Conservation (phyloP, 2,797 vertebrate genomes). For the Calcarius lapponicus region DNA sequence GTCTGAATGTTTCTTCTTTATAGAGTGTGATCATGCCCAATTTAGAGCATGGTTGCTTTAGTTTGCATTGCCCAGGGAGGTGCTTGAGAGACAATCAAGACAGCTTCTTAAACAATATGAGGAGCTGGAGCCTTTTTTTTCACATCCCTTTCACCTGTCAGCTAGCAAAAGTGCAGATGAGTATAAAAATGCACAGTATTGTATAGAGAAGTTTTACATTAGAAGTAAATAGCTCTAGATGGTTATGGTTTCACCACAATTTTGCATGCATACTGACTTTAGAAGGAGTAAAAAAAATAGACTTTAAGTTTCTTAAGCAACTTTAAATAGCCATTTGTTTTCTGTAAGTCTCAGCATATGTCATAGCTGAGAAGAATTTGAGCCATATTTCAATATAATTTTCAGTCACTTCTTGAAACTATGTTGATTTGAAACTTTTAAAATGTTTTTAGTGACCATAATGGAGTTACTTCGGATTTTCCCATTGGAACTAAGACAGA, state of each 20-base stretch:
- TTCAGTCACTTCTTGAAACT: background rate
- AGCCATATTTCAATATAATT: background rate
- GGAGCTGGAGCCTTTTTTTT: background rate
- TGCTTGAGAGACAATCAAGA: background rate
- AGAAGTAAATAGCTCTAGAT: background rate
- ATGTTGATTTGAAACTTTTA: background rate
- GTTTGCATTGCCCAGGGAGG: background rate
- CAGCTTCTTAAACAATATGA: background rate
- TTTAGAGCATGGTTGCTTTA: background rate
- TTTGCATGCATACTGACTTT: background rate
- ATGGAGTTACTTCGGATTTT: background rate
- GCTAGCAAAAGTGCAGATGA: background rate
- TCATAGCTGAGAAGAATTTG: background rate
- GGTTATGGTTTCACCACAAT: background rate
- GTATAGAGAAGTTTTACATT: background rate
- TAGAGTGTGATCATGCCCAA: background rate
- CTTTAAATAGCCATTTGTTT: background rate
- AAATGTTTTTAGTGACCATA: background rate
- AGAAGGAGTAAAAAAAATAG: background rate
- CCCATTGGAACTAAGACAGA: background rate
- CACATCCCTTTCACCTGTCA: background rate
- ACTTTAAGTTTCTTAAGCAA: background rate
- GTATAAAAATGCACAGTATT: background rate
- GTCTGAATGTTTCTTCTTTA: background rate
- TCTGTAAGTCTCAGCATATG: background rate